Percentiles rank a stretch among this genome's conserved stretches.
These are phyloP conservation scores for Turnix velox DNA, from an alignment of 2,113 vertebrate species.

Conservation along the genomic window DNA sequence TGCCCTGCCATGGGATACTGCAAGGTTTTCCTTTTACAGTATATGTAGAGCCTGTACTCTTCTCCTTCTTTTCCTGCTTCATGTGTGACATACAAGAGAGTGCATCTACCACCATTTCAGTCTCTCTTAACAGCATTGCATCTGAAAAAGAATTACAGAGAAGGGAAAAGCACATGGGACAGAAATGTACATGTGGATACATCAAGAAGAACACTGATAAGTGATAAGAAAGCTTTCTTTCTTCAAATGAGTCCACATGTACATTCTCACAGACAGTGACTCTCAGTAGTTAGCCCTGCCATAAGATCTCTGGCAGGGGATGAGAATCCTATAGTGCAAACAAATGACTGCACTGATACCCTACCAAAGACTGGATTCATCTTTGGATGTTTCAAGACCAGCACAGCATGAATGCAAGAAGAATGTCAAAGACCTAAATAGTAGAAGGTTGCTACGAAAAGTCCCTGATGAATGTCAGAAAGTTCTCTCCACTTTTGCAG, in stretches of 20 bases:
- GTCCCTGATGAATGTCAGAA: background rate
- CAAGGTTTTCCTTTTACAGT: conserved; percentile 43
- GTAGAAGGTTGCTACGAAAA: background rate
- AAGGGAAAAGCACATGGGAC: conserved; percentile 56
- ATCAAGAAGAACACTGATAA: background rate
- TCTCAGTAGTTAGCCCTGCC: background rate
- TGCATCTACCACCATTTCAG: conserved; percentile 66
- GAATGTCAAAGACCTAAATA: background rate
- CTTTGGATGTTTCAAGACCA: background rate
- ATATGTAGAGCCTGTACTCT: conserved; percentile 50
- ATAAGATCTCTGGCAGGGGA: background rate
- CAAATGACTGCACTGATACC: background rate
- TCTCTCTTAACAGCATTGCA: conserved; percentile 63
- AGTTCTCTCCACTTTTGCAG: background rate
- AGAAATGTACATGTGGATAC: conserved; percentile 58
- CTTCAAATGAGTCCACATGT: conserved; percentile 55
- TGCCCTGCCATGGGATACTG: conserved; percentile 51
- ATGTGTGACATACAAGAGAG: conserved; percentile 63
- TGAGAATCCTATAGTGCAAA: background rate
- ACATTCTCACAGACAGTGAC: conserved; percentile 29
- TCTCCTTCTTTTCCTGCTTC: conserved; percentile 58
- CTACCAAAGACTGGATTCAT: background rate
- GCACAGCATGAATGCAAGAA: background rate
- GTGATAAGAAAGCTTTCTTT: background rate
- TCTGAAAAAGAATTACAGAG: conserved; percentile 68